Conservation (phyloP, 2,797 vertebrate species). For the Parauchenoglanis ngamensis region DNA sequence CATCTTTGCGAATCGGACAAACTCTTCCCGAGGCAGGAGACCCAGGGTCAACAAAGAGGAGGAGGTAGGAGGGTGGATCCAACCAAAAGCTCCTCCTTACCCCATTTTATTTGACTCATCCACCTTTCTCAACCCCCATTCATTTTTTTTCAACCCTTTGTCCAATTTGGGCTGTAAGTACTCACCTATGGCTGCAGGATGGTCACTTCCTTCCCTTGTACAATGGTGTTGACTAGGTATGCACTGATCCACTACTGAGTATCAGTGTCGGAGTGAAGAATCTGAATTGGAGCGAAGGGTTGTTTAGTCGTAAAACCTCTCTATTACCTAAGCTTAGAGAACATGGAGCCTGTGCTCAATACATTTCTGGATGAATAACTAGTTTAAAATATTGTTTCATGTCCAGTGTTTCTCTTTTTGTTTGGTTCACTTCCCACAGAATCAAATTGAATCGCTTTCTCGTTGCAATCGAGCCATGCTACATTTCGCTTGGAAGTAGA, state of each 20-base stretch:
- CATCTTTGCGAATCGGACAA: constrained; percentile 86
- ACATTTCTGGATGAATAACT: neutral
- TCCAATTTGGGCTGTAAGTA: constrained; percentile 4
- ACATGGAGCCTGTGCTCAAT: neutral
- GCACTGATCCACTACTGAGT: neutral
- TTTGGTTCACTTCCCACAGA: neutral
- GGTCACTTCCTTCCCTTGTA: constrained; percentile 2
- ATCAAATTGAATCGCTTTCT: neutral
- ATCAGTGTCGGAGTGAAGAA: neutral
- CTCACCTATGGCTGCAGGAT: constrained; percentile 10
- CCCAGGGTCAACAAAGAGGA: constrained; percentile 92
- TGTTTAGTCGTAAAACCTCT: too few species aligned
- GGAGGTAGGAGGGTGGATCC: constrained; percentile 86
- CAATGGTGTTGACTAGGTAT: constrained; percentile 8
- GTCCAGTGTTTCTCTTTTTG: neutral
- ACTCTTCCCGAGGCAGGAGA: constrained; percentile 86
- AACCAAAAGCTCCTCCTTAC: constrained; percentile 55
- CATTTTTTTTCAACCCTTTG: neutral
- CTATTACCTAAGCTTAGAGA: neutral
- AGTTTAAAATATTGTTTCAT: neutral
- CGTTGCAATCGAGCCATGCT: neutral
- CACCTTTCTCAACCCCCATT: constrained; percentile 41
- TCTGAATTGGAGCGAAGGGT: neutral
- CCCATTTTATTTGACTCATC: constrained; percentile 39
- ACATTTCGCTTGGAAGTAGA: neutral